Evolutionary conservation across 2,888 invertebrate genomes (phyloP).

Genomic region (Nematopogon swammerdamellus): DNA sequence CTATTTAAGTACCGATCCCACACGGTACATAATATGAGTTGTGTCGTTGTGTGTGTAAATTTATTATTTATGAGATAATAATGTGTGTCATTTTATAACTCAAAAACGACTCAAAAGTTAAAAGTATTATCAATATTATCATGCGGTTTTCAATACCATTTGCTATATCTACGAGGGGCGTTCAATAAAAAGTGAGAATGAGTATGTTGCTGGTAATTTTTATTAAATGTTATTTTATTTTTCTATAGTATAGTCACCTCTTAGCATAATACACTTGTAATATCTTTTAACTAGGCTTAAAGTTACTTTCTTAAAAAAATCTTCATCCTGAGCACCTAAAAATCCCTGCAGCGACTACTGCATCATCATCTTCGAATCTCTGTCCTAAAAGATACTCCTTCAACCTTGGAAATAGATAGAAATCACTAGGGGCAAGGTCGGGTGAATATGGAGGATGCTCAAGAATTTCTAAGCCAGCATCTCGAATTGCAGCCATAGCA

Average conservation of each 20-base stretch:
- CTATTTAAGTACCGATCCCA: too few species aligned
- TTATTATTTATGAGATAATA: too few species aligned
- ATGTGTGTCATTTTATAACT: too few species aligned
- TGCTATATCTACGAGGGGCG: too few species aligned
- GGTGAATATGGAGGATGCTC: slow-evolving; percentile 11
- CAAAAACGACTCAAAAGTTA: too few species aligned
- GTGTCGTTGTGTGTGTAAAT: too few species aligned
- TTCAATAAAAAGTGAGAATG: too few species aligned
- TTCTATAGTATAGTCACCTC: not conserved
- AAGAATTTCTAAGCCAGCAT: slow-evolving; percentile 11
- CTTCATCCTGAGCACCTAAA: slow-evolving; percentile 7
- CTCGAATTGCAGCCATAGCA: too few species aligned
- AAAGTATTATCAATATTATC: too few species aligned
- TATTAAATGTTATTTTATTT: not conserved
- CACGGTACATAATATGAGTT: too few species aligned
- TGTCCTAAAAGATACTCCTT: slow-evolving; percentile 10
- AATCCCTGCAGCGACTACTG: slow-evolving; percentile 8
- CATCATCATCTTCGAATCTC: slow-evolving; percentile 11
- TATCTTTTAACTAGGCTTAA: not conserved
- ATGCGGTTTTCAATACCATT: too few species aligned
- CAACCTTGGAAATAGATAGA: slow-evolving; percentile 13
- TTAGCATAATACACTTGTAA: not conserved
- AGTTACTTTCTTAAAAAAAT: slow-evolving; percentile 7
- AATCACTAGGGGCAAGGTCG: slow-evolving; percentile 13
- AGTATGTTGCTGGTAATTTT: not conserved